Evolutionary conservation across 2,113 vertebrate genomes (phyloP), one percentile per base, ranked within the genome.

Genomic region (Mola mola): DNA sequence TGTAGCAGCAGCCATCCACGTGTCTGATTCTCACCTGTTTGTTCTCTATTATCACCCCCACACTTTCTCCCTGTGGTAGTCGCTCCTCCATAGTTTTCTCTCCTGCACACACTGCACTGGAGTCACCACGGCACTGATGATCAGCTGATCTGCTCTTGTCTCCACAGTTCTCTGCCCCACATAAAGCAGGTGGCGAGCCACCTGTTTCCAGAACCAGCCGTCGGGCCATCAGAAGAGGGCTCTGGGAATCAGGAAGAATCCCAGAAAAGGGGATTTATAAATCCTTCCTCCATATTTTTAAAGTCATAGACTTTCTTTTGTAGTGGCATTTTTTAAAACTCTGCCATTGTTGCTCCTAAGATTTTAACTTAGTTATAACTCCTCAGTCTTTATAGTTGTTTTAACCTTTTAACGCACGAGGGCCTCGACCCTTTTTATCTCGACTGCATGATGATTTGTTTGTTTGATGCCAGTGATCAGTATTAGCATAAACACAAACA

Each of bases 141-240:
- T 25, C 21, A 38, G n/a, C 25, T 2, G 5, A 8, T 48, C 24
- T 52, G 9, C 40, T 84, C 51, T 77, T 78, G 24, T 83, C 61
- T 81, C 72, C 72, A n/a, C 90, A 93, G 92, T 93, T 55, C 84
- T 93, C 21, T 93, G 92, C 79, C 92, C 92, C 8, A 92, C 92
- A 53, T 93, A 90, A 81, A 68, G 36, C 37, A 29, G 21, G 31
- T 42, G 42, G 55, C 1, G 3, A 10, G 17, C 55, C 20, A 52
- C 25, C 10, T 6, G 37, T 57, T 51, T 75, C 84, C 59, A 48
- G 79, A 80, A 58, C 43, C 55, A 28, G 31, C 33, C 20, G 1
- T 3, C 12, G 42, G 57, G 80, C 66, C 66, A 41, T 52, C 67
- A 33, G 20, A 42, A 37, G 46, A 60, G 7, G 51, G 42, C 64